Base-by-base conservation (phyloP, 2,797 vertebrate genomes). In the Alfaro cultratus region DNA sequence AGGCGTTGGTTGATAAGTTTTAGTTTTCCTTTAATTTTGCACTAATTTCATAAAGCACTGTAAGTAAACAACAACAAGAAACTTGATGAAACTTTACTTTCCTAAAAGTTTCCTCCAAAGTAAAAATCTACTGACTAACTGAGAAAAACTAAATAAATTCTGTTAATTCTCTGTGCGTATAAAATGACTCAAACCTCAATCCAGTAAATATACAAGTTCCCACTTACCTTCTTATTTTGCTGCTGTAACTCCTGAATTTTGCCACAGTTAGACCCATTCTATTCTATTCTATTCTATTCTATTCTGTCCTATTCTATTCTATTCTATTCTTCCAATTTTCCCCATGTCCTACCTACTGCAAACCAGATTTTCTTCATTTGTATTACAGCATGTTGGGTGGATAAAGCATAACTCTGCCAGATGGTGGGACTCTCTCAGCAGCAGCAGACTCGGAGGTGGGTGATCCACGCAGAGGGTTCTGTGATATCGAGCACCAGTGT, bases 331-430 rank as follows among this genome's bases (percentile, higher is more conserved):
- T 11, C 23, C 26, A n/a, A 10, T 55, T 1, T 64, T 45, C 39
- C 23, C 36, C 36, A 12, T 26, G 9, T 41, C 36, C 18, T 15
- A 34, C 21, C 21, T 7, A 45, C 41, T 67, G 31, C 70, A 36
- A 83, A 68, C 41, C 41, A 77, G 6, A 15, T 70, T 31, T 51
- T 75, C 74, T 79, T 70, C 5, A 31, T 76, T 70, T 64, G 76
- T 26, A 70, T 77, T 79, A 75, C 13, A 34, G 70, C 74, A 75
- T 45, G 71, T n/a, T 75, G 78, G 73, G 82, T 62, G 64, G 71
- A 80, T 51, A 45, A 79, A 76, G 45, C 73, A 41, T 75, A 55
- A 55, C 39, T 60, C 43, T 49, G 46, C 23, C 67, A 85, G 71
- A 81, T 64, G 84, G 78, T 21, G 45, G 67, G 62, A 73, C 26